These are phyloP conservation scores for Pteromalus puparum DNA, from an alignment of 1,140 invertebrate species.

Conservation along the genomic window DNA sequence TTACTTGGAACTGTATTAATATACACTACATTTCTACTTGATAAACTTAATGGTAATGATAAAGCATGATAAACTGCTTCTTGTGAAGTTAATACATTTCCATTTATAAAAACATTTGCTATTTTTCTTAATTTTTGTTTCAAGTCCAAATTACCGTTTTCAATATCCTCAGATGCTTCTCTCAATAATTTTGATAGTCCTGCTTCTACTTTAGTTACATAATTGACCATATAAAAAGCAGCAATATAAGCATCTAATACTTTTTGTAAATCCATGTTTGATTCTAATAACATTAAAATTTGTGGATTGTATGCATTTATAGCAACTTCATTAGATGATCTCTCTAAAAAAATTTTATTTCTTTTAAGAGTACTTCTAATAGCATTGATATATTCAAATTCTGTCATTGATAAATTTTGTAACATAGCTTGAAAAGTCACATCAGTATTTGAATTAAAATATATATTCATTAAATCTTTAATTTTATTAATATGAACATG, in stretches of 20 bases:
- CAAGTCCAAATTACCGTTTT: slow-evolving; percentile 46
- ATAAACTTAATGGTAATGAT: slow-evolving; percentile 50
- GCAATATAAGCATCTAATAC: slow-evolving; percentile 57
- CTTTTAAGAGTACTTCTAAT: too few relatives aligned
- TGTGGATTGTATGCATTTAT: neutral
- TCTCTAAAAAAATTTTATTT: too few relatives aligned
- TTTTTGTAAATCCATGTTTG: slow-evolving; percentile 51
- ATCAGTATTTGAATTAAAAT: too few relatives aligned
- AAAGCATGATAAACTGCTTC: slow-evolving; percentile 61
- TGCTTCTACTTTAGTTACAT: slow-evolving; percentile 56
- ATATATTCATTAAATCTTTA: neutral
- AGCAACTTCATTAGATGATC: too few relatives aligned
- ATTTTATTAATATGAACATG: neutral
- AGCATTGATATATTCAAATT: too few relatives aligned
- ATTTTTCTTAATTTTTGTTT: slow-evolving; percentile 58
- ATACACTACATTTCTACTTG: neutral
- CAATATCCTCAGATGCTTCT: slow-evolving; percentile 49
- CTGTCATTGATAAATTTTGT: too few relatives aligned
- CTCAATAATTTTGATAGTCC: slow-evolving; percentile 57
- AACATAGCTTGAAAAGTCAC: too few relatives aligned
- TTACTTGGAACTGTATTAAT: slow-evolving; percentile 6
- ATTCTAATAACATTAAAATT: slow-evolving; percentile 2
- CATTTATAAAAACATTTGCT: slow-evolving; percentile 60
- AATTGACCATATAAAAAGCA: slow-evolving; percentile 59
- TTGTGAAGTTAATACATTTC: slow-evolving; percentile 62